These are phyloP conservation scores for Sarcophaga carnaria DNA, from an alignment of 2,888 invertebrate genomes.

Conservation along the genomic window DNA sequence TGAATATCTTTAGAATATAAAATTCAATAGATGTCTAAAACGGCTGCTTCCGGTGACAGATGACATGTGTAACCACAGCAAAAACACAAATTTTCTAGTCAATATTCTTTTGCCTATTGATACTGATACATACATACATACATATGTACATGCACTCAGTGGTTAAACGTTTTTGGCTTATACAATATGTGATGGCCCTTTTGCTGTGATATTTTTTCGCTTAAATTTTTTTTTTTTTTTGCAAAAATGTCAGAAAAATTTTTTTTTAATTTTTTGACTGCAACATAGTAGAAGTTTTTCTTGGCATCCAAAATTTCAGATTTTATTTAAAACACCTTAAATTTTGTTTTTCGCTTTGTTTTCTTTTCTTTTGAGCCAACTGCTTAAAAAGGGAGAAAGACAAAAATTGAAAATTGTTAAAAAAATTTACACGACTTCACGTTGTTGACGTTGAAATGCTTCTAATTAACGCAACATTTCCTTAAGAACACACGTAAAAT, in stretches of 20 bases:
- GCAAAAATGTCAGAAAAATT: background rate
- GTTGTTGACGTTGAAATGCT: constrained; percentile 39
- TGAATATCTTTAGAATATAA: constrained; percentile 52
- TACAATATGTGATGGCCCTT: constrained; percentile 38
- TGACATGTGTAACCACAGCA: constrained; percentile 69
- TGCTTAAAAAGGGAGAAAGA: background rate
- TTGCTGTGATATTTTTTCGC: constrained; percentile 46
- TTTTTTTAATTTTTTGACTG: constrained; percentile 11
- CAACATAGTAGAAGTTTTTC: constrained; percentile 46
- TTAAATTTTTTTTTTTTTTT: constrained; percentile 15
- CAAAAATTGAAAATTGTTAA: background rate
- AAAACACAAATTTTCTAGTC: constrained; percentile 67
- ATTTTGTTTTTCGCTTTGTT: constrained; percentile 32
- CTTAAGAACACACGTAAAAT: constrained; percentile 61
- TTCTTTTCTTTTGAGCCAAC: constrained; percentile 11
- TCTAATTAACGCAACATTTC: constrained; percentile 66
- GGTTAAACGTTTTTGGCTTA: constrained; percentile 64
- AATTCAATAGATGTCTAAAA: constrained; percentile 70
- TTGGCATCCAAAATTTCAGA: constrained; percentile 52
- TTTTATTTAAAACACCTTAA: constrained; percentile 67
- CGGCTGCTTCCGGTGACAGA: constrained; percentile 70
- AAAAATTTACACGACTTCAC: background rate
- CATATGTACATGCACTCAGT: constrained; percentile 37
- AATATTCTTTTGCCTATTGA: constrained; percentile 65
- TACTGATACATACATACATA: background rate